phyloP scores from a whole-genome alignment of 2,888 invertebrate species.

The Leucophenga montana region DNA sequence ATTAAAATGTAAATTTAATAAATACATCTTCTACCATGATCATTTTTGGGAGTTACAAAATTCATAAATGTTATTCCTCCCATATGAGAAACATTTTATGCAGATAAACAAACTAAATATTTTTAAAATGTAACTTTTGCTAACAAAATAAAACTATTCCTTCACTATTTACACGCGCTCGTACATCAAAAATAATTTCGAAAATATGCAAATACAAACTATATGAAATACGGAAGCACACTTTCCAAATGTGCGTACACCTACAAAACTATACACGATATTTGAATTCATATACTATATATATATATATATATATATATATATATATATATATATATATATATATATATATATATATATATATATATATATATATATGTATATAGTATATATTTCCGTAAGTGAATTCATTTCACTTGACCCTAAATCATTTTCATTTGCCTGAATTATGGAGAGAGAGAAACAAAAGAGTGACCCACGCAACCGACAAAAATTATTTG shows the following conservation, averaged over 20 bases:
- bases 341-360: neutral
- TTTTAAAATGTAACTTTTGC: neutral
- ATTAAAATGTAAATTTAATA: too few species aligned
- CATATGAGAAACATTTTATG: neutral
- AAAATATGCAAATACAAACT: conserved; percentile 61
- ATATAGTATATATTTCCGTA: neutral
- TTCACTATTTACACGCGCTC: conserved; percentile 18
- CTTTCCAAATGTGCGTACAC: conserved; percentile 50
- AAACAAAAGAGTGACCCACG: neutral
- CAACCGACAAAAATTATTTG: conserved; percentile 47
- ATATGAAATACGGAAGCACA: conserved; percentile 47
- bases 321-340: neutral
- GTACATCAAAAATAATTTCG: conserved; percentile 55
- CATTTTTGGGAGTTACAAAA: neutral
- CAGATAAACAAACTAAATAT: neutral
- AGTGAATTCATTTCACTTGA: conserved; percentile 12
- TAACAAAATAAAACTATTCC: neutral
- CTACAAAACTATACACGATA: conserved; percentile 14
- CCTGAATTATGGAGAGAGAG: neutral
- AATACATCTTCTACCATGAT: too few species aligned
- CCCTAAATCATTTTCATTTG: conserved; percentile 20
- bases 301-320: neutral
- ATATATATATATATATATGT: neutral
- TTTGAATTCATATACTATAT: neutral
- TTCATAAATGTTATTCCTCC: neutral